Evolutionary conservation across 2,888 invertebrate species (phyloP), one percentile per base, ranked within the genome.

Genomic region (Dexiosoma caninum): DNA sequence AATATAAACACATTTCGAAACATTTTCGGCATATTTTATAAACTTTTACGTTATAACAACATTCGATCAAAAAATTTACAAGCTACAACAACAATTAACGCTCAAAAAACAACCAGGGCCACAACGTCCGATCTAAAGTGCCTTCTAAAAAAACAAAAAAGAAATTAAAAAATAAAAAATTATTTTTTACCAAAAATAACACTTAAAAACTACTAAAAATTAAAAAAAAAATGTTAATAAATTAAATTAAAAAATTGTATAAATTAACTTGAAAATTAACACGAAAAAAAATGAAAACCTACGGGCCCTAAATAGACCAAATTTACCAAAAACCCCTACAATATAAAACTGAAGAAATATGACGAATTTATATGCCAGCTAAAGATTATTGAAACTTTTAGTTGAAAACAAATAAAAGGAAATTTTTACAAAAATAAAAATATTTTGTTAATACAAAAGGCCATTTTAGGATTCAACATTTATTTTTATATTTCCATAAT

Each of bases 81-180:
- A 70, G 49, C 67, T 35, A 85, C 83, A 44, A 67, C 75, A 83
- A 79, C 74, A 74, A 81, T 82, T 77, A 83, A 82, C 79, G 82
- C 79, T 81, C 78, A 82, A 79, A 82, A 90, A 90, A 90, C 75
- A 84, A 74, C 69, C 59, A 95, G 95, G 95, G 95, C 95, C 95
- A 94, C 93, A 93, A 95, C 95, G 96, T 96, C 96, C 95, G 95
- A 94, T 94, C 94, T 94, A 94, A 96, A 95, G 96, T 96, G 96
- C 96, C 96, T 96, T 96, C 96, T 86, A 91, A 79, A 86, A 86
- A 82, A 83, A 82, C 71, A 81, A 59, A 85, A 85, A 86, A 86
- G 90, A 59, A 79, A 86, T 85, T 83, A 83, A 83, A 74, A 86
- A 88, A 71, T 90, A 91, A 85, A 86, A 88, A 90, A 92, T 94